Percentiles rank a stretch among this genome's conserved stretches.
phyloP scores from a whole-genome alignment of 2,113 vertebrate genomes.

The Eudorcas thomsonii region DNA sequence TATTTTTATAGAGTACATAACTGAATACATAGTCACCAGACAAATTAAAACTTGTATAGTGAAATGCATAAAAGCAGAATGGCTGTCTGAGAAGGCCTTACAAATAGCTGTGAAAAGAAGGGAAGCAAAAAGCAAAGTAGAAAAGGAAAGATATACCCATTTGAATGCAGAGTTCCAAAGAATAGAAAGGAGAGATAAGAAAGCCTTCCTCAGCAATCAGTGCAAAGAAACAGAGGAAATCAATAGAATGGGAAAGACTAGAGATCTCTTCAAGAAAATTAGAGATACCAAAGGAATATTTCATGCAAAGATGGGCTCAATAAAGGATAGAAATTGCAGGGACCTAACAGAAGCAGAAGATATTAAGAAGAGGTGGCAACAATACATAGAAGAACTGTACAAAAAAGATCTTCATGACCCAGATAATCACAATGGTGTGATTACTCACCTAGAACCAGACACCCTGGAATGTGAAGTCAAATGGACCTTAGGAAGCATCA shows the following conservation, averaged over 20 bases:
- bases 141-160: neutral
- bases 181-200: neutral
- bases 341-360: neutral
- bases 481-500: neutral
- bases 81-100: neutral
- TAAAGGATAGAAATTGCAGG: neutral
- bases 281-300: neutral
- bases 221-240: neutral
- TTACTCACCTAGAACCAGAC: neutral
- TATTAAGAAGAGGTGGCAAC: neutral
- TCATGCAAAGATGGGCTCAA: neutral
- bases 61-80: neutral
- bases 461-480: neutral
- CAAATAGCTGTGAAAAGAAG: neutral
- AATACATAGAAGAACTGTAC: neutral
- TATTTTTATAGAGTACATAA: neutral
- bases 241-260: neutral
- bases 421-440: neutral
- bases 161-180: neutral
- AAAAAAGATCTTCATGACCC: accelerated
- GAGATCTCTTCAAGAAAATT: neutral
- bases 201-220: neutral
- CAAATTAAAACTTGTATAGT: neutral
- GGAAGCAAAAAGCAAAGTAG: neutral
- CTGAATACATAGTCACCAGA: neutral